Base-by-base conservation (phyloP, 2,113 vertebrate species). In the Ophiodon elongatus region DNA sequence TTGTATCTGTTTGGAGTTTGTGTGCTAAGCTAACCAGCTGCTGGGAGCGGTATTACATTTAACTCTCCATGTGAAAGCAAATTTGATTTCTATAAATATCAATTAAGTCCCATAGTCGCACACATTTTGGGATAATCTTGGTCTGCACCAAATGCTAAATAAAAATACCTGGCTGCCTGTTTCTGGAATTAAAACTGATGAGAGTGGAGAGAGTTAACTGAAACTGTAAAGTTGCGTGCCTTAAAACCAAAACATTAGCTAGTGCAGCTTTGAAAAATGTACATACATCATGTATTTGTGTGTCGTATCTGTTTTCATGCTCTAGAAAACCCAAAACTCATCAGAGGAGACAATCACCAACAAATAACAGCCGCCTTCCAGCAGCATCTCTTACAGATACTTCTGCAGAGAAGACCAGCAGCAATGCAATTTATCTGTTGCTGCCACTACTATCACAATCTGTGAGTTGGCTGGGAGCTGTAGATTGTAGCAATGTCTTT, bases 321-420 rank as follows among this genome's bases (percentile, higher is more conserved):
- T 43, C 19, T 35, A 21, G 13, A 31, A 29, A 39, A 41, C 9
- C 37, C 54, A 35, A 21, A 33, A 35, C 50, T 39, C n/a, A 67
- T n/a, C 37, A 31, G 15, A 0, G 0, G 23, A 6, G n/a, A 54
- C 17, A 6, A 59, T 21, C 47, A 21, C 2, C 47, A 8, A 33
- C 37, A 56, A 78, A 35, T 8, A 73, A 56, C 19, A 66, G 29
- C 9, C 47, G 29, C 9, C 47, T 54, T 43, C 13, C 57, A 45
- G n/a, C 23, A 35, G 64, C 37, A 41, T 37, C 35, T 45, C 9
- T 15, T 4, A 31, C 8, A 33, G 31, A 19, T 45, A 10, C 2
- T 31, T 80, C 39, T 41, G n/a, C 68, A 65, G 5, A 76, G 66
- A 35, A 15, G 6, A 76, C 67, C 27, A 59, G 50, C 59, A 60